Evolutionary conservation across 2,797 vertebrate genomes (phyloP), one percentile per base, ranked within the genome.

Genomic region (Sciurus vulgaris): DNA sequence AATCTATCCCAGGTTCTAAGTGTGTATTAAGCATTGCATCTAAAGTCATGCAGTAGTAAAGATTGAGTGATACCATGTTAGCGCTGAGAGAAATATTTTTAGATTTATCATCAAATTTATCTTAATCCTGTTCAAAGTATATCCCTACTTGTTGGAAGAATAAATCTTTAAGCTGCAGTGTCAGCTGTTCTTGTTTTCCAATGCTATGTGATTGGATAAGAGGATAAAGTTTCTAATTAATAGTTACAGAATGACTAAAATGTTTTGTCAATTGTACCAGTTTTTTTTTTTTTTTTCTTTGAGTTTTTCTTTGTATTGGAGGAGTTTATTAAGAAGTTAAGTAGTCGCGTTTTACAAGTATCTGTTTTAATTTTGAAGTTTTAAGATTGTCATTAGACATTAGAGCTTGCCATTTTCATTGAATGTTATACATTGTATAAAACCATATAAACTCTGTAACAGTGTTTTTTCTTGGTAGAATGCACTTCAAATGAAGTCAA

Each of bases 71-170:
- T 91, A 65, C 49, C 89, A 3, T 94, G 54, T 95, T 91, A 89
- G 95, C 81, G 70, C 61, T 78, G 63, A 94, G 81, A 88, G 69
- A 76, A 76, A 74, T 91, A 17, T 51, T 84, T 92, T 95, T 28
- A 51, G 77, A 59, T 85, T 87, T 93, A 86, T 94, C 86, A 92
- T 70, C 76, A 82, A 87, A 90, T 96, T 93, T 89, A 96, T 94
- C 73, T 90, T 41, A 90, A 93, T 38, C n/a, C 18, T n/a, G 10
- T 84, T 59, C 38, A 41, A 74, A 95, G 92, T 96, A 11, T 88
- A n/a, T 65, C 51, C 20, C 44, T 73, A 5, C 26, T 12, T 38
- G 26, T 89, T 94, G 38, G 49, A 61, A 92, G 47, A 86, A 78
- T 47, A 81, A n/a, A 10, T 7, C 67, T 89, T 94, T 79, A 49